Base-by-base conservation (phyloP, 1,140 invertebrate species). In the Chironomus striatipennis region DNA sequence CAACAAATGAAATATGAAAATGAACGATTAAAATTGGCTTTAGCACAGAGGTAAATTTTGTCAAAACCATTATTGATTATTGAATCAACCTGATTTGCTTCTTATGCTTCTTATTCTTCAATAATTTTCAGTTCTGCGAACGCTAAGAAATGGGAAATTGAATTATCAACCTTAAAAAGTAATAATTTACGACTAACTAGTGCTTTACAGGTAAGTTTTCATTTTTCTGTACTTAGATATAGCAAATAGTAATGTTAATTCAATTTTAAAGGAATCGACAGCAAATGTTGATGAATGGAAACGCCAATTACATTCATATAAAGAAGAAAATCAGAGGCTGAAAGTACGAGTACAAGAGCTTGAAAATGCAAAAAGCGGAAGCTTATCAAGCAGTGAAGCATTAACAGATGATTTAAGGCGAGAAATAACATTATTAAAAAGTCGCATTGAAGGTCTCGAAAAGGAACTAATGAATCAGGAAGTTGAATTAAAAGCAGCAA, bases 251-350 rank as follows among this genome's bases (percentile, higher is more conserved):
- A 18, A 64, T 64, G 3, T 24, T 74, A 4, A 42, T 34, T 74
- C 17, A 10, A 17, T 74, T 77, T n/a, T 15, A 10, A 42, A 82
- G 81, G 97, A 99, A 84, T 97, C 94, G 77, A 98, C 95, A 34
- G 93, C 95, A 64, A 98, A 98, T 85, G 96, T 98, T 7, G 96
- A 98, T 79, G 96, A 98, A 82, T 99, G 97, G 97, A 98, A 98
- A 85, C 88, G 95, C 77, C 96, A 98, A 81, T 85, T 98, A 75
- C 95, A 97, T 77, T 91, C 93, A 47, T 96, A 98, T 79, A 96
- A 98, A 85, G 96, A 98, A 80, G 96, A 98, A 83, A 97, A 97
- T 85, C 89, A 91, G 74, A 87, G 93, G 75, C 89, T 98, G 77
- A 95, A 96, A 84, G 89, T 80, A 18, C 20, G 65, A 70, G n/a